Evolutionary conservation across 2,113 vertebrate genomes (phyloP).

Genomic region (Thunnus thynnus): DNA sequence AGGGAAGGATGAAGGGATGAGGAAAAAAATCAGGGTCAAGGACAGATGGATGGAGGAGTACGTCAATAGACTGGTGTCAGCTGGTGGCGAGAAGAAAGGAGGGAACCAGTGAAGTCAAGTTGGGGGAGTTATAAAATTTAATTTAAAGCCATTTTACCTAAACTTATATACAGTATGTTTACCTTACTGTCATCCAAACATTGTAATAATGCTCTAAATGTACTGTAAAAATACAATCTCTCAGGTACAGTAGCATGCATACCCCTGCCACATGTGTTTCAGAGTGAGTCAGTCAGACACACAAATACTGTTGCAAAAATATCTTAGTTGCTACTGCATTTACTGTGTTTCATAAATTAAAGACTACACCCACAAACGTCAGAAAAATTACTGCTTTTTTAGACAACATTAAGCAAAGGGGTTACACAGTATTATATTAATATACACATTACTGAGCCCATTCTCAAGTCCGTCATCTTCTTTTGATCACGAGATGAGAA

Average conservation of each 20-base stretch:
- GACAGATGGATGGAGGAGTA: no score
- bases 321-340: no score
- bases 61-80: no score
- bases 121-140: no score
- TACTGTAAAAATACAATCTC: neutral
- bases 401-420: neutral
- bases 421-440: no score
- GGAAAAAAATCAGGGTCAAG: no score
- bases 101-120: no score
- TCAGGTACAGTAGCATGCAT: neutral
- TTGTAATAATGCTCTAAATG: neutral
- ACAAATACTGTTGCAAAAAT: neutral
- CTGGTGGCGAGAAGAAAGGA: no score
- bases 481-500: conserved; percentile 5
- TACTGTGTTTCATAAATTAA: no score
- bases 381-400: no score
- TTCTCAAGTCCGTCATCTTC: conserved; percentile 11
- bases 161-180: neutral
- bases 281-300: neutral
- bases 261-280: neutral
- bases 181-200: neutral
- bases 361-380: no score
- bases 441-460: neutral
- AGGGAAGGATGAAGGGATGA: no score
- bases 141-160: neutral